A percentile compares a stretch with the other conserved stretches of the same genome.
Evolutionary conservation across 2,888 invertebrate species (phyloP).

Genomic region (Psylliodes chrysocephalus): DNA sequence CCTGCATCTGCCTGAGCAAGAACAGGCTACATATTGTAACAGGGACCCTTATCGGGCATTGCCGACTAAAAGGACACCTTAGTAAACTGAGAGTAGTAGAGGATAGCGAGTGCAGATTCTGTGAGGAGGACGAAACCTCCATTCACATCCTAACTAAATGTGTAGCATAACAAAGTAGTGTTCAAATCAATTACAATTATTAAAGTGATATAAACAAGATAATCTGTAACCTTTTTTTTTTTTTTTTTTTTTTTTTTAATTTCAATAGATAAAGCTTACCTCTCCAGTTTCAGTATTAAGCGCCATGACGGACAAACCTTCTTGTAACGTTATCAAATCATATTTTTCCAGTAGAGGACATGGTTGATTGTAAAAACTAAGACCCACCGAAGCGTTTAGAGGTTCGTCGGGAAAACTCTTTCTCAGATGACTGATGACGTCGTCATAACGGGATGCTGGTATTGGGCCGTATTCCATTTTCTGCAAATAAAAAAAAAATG

Average conservation of each 20-base stretch:
- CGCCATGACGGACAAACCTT: constrained; percentile 79
- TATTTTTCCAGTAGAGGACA: constrained; percentile 79
- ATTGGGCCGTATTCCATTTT: constrained; percentile 65
- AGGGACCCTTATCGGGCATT: too few species aligned
- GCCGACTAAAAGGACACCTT: too few species aligned
- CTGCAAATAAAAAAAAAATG: not conserved
- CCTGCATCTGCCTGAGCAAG: too few species aligned
- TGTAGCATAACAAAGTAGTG: not conserved
- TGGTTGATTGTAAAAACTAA: constrained; percentile 76
- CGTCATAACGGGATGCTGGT: constrained; percentile 67
- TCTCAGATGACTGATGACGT: constrained; percentile 77
- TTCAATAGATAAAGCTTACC: constrained; percentile 61
- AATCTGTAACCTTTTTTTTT: not conserved
- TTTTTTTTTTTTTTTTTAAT: not conserved
- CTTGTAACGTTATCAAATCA: constrained; percentile 76
- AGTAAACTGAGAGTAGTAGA: too few species aligned
- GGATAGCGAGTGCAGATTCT: too few species aligned
- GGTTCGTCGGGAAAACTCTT: constrained; percentile 86
- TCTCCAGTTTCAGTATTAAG: constrained; percentile 69
- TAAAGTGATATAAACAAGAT: not conserved
- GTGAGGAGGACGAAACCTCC: too few species aligned
- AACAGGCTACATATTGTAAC: too few species aligned
- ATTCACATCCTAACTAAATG: too few species aligned
- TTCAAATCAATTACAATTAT: not conserved
- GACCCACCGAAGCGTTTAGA: constrained; percentile 79